Conservation (phyloP, 2,888 invertebrate genomes). For the Lomographa bimaculata region DNA sequence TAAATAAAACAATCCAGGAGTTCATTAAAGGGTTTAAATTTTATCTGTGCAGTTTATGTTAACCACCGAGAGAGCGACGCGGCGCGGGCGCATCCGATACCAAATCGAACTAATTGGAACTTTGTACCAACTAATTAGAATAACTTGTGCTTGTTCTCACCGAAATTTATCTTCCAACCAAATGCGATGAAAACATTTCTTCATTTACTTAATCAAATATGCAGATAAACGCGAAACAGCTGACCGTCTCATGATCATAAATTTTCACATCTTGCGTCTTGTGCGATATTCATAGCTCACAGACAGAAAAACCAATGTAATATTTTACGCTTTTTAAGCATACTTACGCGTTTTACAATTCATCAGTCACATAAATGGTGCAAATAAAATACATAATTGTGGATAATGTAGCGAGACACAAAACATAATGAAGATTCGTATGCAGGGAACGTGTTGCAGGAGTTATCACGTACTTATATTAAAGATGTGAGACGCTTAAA, state of each 20-base stretch:
- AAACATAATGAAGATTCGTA: conserved; percentile 47
- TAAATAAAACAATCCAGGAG: conserved; percentile 67
- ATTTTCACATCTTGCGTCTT: conserved; percentile 4
- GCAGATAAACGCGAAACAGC: conserved; percentile 32
- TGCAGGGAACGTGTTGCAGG: conserved; percentile 36
- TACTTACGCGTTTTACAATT: conserved; percentile 24
- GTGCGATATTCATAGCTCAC: conserved; percentile 9
- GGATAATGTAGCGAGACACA: conserved; percentile 39
- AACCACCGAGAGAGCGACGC: conserved; percentile 52
- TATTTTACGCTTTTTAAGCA: conserved; percentile 26
- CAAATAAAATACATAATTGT: conserved; percentile 37
- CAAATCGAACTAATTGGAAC: conserved; percentile 70
- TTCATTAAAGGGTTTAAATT: conserved; percentile 75
- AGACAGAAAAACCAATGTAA: conserved; percentile 18
- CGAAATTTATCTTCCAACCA: conserved; percentile 51
- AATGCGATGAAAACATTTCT: conserved; percentile 46
- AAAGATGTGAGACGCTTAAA: conserved; percentile 44
- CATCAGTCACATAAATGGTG: conserved; percentile 39
- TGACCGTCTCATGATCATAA: conserved; percentile 9
- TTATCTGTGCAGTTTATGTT: conserved; percentile 73
- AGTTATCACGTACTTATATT: conserved; percentile 48
- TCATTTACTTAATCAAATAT: conserved; percentile 35
- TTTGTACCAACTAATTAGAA: conserved; percentile 73
- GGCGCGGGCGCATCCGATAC: conserved; percentile 55
- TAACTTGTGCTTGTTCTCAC: conserved; percentile 49